Base-by-base conservation (phyloP, 30 jellyfish, hydroid and myxozoan species). In the Rhopilema esculentum region DNA sequence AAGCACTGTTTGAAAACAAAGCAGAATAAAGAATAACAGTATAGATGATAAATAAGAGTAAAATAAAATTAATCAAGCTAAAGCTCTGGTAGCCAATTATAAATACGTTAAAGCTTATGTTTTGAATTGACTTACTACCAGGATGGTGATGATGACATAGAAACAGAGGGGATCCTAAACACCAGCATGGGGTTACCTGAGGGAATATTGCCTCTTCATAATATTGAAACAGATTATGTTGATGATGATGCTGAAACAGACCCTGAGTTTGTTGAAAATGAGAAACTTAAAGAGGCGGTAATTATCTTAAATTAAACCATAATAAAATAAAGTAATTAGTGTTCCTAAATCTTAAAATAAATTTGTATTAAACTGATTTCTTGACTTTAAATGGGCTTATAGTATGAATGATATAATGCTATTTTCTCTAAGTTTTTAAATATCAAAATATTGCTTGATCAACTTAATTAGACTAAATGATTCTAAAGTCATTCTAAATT, bases 131-230 rank as follows among this genome's bases (percentile, higher is more conserved):
- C 57, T n/a, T n/a, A 40, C 12, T 12, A 40, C 57, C 29, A 77
- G 96, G 90, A 66, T 27, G 27, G 17, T 7, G 86, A 57, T 61
- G 88, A 80, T 27, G 85, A 89, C 67, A 25, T 32, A 53, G 92
- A 79, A 50, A 79, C 88, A 61, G 97, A 89, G 79, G 97, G 97
- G 33, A 72, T 88, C 74, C 83, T 88, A 70, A 88, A 88, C 77
- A 62, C 87, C 16, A 88, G 96, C 69, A 88, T 88, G 96, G 86
- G 91, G 21, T 76, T 88, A 69, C 96, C 96, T 7, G 91, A 88
- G 17, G 90, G 87, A 62, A 80, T 88, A 26, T 78, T 88, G 86
- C 96, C 96, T 21, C 20, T 49, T 15, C 81, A 77, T 67, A 40
- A 53, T 69, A 51, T 79, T 25, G 96, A 88, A 71, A 88, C 96